Base-by-base conservation (phyloP, 2,888 invertebrate genomes). In the Pyrochroa serraticornis region DNA sequence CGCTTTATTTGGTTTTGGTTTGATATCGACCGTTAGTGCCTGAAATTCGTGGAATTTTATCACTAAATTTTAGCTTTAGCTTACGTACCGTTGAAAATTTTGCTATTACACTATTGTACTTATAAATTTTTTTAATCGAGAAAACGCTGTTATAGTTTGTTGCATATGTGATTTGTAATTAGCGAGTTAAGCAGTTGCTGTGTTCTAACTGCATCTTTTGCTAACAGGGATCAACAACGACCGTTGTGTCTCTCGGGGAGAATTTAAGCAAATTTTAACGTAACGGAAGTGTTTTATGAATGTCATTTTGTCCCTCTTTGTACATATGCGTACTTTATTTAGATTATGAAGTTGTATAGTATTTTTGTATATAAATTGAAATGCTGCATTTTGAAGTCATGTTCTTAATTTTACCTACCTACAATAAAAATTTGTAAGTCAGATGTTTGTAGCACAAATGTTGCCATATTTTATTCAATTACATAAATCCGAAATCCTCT, bases 321-420 rank as follows among this genome's bases (percentile, higher is more conserved):
- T 60, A 67, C 49, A 65, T 63, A 50, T 61, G 57, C 55, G 55
- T 63, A 44, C 36, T 59, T 63, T 67, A 52, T 66, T 63, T 67
- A 66, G 64, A 58, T 65, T 68, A 67, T 71, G 60, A 67, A 71
- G 64, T 69, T 75, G 73, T 76, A 73, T 69, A 74, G 71, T 74
- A 75, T 76, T 75, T 76, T 76, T 76, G 76, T 76, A 76, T 71
- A 76, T 76, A 76, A 75, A 73, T 62, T 62, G 65, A 64, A 66
- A 66, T 60, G 61, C 60, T 64, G 59, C 64, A 65, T 66, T 68
- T 64, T 63, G 50, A 58, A 42, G 51, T 22, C 13, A 14, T 22
- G 35, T 30, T 35, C 7, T 10, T n/a, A 22, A 22, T 22, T 22
- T 22, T 22, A 22, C 22, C 22, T 5, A 22, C 5, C 22, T 22